Evolutionary conservation across 2,888 invertebrate genomes (phyloP).

Genomic region (Polydrusus cervinus): DNA sequence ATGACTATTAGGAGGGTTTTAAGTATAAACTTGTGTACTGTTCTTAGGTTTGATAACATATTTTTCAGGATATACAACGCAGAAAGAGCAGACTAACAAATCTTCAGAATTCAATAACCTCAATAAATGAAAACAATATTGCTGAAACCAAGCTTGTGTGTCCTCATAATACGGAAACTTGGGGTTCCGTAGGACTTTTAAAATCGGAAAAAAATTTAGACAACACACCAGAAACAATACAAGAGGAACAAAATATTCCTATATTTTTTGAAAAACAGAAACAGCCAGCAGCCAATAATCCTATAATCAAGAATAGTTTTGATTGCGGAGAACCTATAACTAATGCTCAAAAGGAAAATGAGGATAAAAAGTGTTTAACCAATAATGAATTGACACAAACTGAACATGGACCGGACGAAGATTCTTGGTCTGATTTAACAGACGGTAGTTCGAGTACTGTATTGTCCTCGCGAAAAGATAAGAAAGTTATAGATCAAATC

Average conservation of each 20-base stretch:
- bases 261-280: neutral
- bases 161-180: constrained; percentile 12
- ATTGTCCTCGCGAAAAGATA: neutral
- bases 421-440: constrained; percentile 60
- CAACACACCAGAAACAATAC: neutral
- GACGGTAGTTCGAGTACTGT: constrained; percentile 50
- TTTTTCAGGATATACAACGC: constrained; percentile 11
- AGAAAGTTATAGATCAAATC: neutral
- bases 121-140: neutral
- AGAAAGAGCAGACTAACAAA: neutral
- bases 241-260: neutral
- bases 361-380: neutral
- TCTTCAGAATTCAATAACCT: neutral
- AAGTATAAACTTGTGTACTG: no score
- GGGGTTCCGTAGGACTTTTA: neutral
- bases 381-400: constrained; percentile 13
- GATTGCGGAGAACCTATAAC: constrained; percentile 24
- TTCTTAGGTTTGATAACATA: neutral
- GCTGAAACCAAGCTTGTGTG: neutral
- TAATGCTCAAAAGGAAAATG: neutral
- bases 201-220: constrained; percentile 21
- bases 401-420: constrained; percentile 48
- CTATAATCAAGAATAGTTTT: neutral
- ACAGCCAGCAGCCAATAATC: neutral
- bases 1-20: no score